Base-by-base conservation (phyloP, 2,113 vertebrate genomes). In the Pycnonotus jocosus region DNA sequence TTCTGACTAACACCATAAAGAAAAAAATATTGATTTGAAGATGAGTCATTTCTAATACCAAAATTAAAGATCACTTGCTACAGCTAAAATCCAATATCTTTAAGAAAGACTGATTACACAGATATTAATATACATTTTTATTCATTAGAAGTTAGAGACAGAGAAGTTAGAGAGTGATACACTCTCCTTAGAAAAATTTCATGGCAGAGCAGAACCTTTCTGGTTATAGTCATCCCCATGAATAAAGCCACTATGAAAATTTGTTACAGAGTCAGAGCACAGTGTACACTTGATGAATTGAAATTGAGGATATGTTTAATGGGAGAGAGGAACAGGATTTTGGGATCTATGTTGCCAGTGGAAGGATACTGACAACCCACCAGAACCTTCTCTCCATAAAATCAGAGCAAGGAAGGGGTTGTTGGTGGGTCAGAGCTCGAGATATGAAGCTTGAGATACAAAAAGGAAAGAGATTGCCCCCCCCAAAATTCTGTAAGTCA, bases 41-140 rank as follows among this genome's bases (percentile, higher is more conserved):
- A 88, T 4, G 2, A 87, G 15, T 47, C 0, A 78, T 87, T 93
- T 86, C 18, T 73, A 90, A 47, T 15, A 81, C 20, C 40, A 92
- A 90, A 90, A 88, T 58, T 58, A 90, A 15, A 85, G 35, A 84
- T 11, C 12, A 90, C 24, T 76, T 92, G n/a, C 10, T 83, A 48
- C 12, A 83, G 62, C 13, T 88, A 87, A 76, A 84, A 88, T 84
- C 12, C 2, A 3, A 18, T 53, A 58, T 6, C 5, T 61, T 64
- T 81, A 68, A 68, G 61, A 86, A 89, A 78, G 18, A 72, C 24
- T 56, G 24, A 38, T 31, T 64, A 40, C 9, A 53, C 9, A 64
- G 50, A 33, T 69, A 64, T 31, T 66, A 81, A 64, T 37, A 70
- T 17, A n/a, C 1, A 33, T 35, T 76, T 62, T 40, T 57, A 84